A percentile compares a stretch with the other conserved stretches of the same genome.
phyloP scores from a whole-genome alignment of 2,797 vertebrate genomes.

The Catamblyrhynchus diadema region DNA sequence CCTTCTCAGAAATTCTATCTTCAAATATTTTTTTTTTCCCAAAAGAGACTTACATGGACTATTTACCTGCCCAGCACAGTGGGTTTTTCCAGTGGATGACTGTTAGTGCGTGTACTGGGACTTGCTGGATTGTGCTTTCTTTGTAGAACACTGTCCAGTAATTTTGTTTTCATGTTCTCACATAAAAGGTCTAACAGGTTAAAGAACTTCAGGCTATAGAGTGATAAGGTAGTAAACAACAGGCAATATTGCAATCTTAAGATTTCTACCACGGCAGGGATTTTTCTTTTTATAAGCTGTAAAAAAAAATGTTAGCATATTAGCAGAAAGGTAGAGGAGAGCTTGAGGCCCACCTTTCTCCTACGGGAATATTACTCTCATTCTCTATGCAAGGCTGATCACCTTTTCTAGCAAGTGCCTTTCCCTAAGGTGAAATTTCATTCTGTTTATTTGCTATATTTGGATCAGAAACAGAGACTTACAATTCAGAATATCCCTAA shows the following conservation, averaged over 20 bases:
- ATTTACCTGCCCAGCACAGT: neutral
- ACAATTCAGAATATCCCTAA: neutral
- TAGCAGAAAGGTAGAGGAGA: neutral
- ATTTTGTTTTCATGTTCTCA: neutral
- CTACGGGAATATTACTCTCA: neutral
- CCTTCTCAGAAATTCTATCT: neutral
- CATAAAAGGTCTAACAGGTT: neutral
- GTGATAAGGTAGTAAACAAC: neutral
- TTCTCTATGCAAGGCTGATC: conserved; percentile 4
- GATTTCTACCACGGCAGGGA: neutral
- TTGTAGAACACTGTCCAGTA: neutral
- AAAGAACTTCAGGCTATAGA: neutral
- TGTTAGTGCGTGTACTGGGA: neutral
- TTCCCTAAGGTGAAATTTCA: neutral
- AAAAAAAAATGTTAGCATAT: neutral
- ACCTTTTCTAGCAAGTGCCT: neutral
- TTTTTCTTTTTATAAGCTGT: neutral
- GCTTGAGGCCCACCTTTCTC: neutral
- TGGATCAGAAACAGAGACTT: neutral
- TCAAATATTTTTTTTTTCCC: neutral
- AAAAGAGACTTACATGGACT: neutral
- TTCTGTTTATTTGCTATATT: neutral
- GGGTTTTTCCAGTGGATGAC: neutral
- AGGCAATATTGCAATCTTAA: neutral
- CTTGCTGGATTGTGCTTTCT: neutral